Percentiles rank a stretch among this genome's conserved stretches.
phyloP scores from a whole-genome alignment of 2,888 invertebrate species.

The Itoplectis maculator region DNA sequence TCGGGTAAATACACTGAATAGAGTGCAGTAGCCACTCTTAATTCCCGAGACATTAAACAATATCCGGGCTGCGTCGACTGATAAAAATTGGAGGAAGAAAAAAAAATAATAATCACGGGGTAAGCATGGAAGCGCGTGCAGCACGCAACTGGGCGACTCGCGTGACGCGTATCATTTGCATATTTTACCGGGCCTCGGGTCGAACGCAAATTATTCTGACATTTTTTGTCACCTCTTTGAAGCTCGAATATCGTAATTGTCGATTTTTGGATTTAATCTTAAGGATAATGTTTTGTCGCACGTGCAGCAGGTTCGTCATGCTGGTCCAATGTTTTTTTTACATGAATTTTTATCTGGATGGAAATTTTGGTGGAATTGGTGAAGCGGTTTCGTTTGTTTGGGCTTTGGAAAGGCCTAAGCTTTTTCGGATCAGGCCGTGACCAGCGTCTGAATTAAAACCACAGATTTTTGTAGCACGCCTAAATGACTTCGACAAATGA shows the following conservation, averaged over 20 bases:
- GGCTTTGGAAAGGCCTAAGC: too few species aligned
- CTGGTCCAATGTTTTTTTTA: too few species aligned
- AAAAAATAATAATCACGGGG: not conserved
- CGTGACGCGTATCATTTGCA: slow-evolving; percentile 38
- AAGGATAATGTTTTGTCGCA: not conserved
- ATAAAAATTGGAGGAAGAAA: slow-evolving; percentile 9
- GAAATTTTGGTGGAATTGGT: too few species aligned
- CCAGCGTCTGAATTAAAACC: too few species aligned
- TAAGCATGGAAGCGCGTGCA: slow-evolving; percentile 36
- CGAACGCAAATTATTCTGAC: slow-evolving; percentile 21
- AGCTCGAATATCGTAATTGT: not conserved
- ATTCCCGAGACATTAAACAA: slow-evolving; percentile 39
- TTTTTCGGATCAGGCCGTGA: too few species aligned
- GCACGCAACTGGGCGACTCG: slow-evolving; percentile 51
- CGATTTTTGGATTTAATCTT: not conserved
- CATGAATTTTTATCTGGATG: too few species aligned
- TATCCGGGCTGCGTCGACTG: slow-evolving; percentile 40
- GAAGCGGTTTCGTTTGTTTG: too few species aligned
- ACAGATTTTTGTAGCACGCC: too few species aligned
- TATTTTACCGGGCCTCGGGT: slow-evolving; percentile 29
- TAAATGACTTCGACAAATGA: too few species aligned
- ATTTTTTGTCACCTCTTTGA: not conserved
- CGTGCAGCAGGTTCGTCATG: too few species aligned
- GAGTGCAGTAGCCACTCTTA: slow-evolving; percentile 16
- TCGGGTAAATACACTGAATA: slow-evolving; percentile 40